These are phyloP conservation scores for Clinocottus analis DNA, from an alignment of 2,113 vertebrate species.

Conservation along the genomic window DNA sequence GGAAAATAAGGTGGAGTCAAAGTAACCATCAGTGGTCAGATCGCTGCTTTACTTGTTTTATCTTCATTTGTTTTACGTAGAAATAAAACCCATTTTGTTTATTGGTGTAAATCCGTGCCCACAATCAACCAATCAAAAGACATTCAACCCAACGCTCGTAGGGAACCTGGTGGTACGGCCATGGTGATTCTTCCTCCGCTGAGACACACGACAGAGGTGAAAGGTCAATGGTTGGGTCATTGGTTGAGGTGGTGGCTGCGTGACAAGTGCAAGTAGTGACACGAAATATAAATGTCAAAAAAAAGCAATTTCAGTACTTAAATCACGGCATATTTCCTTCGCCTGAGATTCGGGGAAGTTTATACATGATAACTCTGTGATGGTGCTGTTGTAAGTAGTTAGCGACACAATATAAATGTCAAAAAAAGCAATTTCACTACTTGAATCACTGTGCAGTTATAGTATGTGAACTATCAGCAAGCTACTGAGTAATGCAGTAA, in stretches of 20 bases:
- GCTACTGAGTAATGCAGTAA: neutral
- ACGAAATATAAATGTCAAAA: no score
- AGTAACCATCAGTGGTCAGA: constrained; percentile 33
- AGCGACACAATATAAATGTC: no score
- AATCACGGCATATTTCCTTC: no score
- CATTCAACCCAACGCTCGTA: neutral
- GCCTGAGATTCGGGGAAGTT: neutral
- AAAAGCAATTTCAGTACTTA: no score
- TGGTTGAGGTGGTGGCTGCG: no score
- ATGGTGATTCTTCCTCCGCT: neutral
- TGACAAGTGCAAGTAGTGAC: no score
- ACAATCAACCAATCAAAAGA: neutral
- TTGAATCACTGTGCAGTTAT: neutral
- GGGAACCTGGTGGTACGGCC: neutral
- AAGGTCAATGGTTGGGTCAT: no score
- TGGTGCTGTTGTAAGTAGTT: no score
- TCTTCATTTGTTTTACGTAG: neutral
- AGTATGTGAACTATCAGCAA: neutral
- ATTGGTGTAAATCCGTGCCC: neutral
- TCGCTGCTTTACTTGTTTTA: neutral
- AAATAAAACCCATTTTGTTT: neutral
- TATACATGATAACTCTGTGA: neutral
- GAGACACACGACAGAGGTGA: no score
- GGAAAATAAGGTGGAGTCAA: constrained; percentile 40
- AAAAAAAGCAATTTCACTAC: neutral